These are phyloP conservation scores for Hemiscyllium ocellatum DNA, from an alignment of 2,113 vertebrate species.

Conservation along the genomic window DNA sequence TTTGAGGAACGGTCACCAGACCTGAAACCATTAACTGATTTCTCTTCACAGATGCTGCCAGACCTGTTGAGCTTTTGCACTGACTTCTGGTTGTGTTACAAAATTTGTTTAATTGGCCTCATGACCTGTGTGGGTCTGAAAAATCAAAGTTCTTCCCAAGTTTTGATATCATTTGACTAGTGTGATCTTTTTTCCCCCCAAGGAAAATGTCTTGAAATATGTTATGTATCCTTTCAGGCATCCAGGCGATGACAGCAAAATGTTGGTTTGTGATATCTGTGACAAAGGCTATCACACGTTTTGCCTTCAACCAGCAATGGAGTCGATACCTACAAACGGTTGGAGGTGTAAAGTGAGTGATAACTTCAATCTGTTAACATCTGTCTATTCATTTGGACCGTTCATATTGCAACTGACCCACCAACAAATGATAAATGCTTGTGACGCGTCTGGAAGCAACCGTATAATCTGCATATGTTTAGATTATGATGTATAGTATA, in stretches of 20 bases:
- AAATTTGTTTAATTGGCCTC: neutral
- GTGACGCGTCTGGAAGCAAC: neutral
- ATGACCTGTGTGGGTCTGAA: neutral
- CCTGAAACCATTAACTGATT: too few relatives aligned
- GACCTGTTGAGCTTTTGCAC: too few relatives aligned
- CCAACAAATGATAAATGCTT: neutral
- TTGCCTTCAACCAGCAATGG: constrained; percentile 85
- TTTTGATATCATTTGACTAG: neutral
- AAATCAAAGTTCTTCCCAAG: neutral
- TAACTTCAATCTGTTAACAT: constrained; percentile 21
- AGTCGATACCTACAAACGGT: constrained; percentile 69
- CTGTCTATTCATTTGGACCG: neutral
- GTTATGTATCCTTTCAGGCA: constrained; percentile 58
- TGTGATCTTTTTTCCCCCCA: neutral
- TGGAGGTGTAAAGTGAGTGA: constrained; percentile 92
- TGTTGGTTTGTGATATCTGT: constrained; percentile 87
- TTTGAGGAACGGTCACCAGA: too few relatives aligned
- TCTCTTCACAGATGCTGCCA: too few relatives aligned
- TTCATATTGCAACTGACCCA: neutral
- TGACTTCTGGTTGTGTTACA: neutral
- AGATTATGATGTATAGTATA: neutral
- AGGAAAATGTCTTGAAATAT: neutral
- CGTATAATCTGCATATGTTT: neutral
- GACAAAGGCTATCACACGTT: constrained; percentile 92
- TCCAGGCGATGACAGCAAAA: constrained; percentile 74